Base-by-base conservation (phyloP, 1,140 invertebrate species). In the Atta colombica region DNA sequence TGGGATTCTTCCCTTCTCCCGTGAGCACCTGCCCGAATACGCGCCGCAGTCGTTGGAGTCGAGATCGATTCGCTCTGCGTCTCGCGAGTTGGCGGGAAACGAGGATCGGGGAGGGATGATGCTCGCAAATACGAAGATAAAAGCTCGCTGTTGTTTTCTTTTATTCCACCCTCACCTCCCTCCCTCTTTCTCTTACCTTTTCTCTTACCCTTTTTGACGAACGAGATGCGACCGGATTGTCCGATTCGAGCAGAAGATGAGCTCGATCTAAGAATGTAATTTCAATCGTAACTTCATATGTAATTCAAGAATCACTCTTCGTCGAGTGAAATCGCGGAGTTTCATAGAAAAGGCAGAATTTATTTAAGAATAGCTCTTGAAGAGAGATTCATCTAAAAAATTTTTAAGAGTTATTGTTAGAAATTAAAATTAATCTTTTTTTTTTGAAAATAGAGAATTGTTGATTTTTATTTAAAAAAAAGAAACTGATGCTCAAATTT, bases 1-100 rank as follows among this genome's bases (percentile, higher is more conserved):
- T 89, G 87, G 87, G 88, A 89, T 89, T 87, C 88, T 87, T 89
- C 71, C 85, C 88, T 89, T 89, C 88, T 89, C 69, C 85, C 66
- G 71, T 72, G 77, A 75, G 88, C 88, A 89, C 87, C 88, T 89
- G 87, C 88, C 72, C 63, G 84, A 89, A 77, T 71, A 55, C 60
- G 53, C 81, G 68, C 63, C 87, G 65, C 81, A 78, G 77, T 78
- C 51, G 86, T 74, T 80, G 71, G 81, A 84, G 55, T 75, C 81
- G 87, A 89, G 80, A 89, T 89, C 88, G 88, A 89, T 89, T 89
- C 88, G 87, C 87, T 81, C 75, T 75, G 69, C 71, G 88, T 88
- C 84, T 77, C 84, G 39, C 31, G 68, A 65, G 55, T 63, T 55
- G n/a, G 77, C 45, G 51, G 49, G 65, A 81, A 49, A 58, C 66